Evolutionary conservation across 2,113 vertebrate genomes (phyloP), one percentile per base, ranked within the genome.

Genomic region (Entelurus aequoreus): DNA sequence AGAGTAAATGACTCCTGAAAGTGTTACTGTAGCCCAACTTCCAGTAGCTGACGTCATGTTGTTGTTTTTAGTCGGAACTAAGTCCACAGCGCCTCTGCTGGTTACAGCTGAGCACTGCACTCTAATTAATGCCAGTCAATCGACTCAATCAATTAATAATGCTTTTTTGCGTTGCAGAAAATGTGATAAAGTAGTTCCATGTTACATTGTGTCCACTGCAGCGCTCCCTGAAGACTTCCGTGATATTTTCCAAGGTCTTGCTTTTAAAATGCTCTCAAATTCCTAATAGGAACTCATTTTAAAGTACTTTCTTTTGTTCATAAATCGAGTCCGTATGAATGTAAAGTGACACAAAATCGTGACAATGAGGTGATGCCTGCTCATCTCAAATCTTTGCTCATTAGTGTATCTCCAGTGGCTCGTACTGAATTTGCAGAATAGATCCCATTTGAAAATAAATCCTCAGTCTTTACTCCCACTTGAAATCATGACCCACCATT

Each of bases 401-500:
- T 59, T 63, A 60, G 55, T 69, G 60, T 68, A 62, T 49, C 54
- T 59, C 62, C 28, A 63, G 66, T 73, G 54, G 65, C 57, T 55
- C 51, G 16, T 48, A 65, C 65, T 69, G 50, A 57, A 47, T 58
- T 49, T 50, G 58, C 54, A 37, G 7, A 51, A 62, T 74, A 8
- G 14, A 38, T 49, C 15, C 48, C 37, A 51, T 53, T 68, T 70
- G 38, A 60, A 73, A 68, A 66, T 36, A 59, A 21, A 11, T 56
- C 40, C 49, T 6, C n/a, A 19, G 50, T 50, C 52, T 56, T 58
- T 79, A 97, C 40, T 97, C 95, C 95, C 95, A 98, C 65, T 93
- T 87, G 79, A 98, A 98, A 82, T 98, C 93, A 66, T 95, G 94
- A 38, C 95, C 95, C 0, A 96, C 95, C 0, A 93, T 95, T 77